phyloP scores from a whole-genome alignment of 2,888 invertebrate species.

The Liodrosophila aerea region DNA sequence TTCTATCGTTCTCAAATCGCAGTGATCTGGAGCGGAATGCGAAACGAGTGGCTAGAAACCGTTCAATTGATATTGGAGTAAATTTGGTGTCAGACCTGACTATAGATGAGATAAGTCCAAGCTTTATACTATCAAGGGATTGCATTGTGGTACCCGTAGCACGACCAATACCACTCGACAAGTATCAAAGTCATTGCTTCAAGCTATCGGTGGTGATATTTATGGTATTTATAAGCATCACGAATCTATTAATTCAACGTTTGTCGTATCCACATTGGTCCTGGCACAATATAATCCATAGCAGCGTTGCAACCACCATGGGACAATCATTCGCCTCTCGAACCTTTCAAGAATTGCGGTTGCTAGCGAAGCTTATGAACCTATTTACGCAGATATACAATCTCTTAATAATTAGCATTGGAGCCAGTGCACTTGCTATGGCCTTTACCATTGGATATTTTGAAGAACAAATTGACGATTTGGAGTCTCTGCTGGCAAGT shows the following conservation, averaged over 20 bases:
- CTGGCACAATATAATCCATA: neutral
- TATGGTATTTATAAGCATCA: neutral
- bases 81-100: neutral
- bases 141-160: constrained; percentile 9
- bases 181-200: neutral
- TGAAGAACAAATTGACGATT: neutral
- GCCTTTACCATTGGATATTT: constrained; percentile 8
- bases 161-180: neutral
- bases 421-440: neutral
- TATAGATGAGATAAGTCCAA: neutral
- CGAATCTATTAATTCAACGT: constrained; percentile 2
- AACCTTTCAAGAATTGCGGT: neutral
- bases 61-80: constrained; percentile 3
- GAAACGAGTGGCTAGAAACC: neutral
- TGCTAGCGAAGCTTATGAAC: constrained; percentile 10
- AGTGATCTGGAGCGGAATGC: neutral
- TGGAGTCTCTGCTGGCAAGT: neutral
- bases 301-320: neutral
- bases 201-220: neutral
- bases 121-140: neutral
- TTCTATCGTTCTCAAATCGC: neutral
- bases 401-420: neutral
- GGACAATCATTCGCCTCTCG: neutral
- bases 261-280: neutral
- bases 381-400: neutral